Percentiles rank a stretch among this genome's conserved stretches.
Conservation (phyloP, 2,797 vertebrate species). For the Sebastes iracundus region DNA sequence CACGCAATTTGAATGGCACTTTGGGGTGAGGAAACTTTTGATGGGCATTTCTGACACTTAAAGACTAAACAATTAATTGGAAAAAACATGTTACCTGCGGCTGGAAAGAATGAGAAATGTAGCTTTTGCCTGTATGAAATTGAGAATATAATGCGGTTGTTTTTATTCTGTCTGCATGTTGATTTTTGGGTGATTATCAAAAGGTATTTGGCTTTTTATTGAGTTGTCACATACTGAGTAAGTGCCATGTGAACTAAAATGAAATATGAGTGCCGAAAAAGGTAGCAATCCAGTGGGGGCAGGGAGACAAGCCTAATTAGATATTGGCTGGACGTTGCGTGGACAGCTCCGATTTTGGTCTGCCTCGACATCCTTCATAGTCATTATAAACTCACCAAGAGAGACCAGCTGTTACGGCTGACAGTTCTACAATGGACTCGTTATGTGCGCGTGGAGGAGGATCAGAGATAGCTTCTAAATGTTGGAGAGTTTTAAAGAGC, state of each 20-base stretch:
- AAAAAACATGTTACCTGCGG: not conserved
- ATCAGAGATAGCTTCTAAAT: conserved; percentile 34
- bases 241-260: conserved; percentile 1
- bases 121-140: not conserved
- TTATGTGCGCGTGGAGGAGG: conserved; percentile 15
- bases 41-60: not conserved
- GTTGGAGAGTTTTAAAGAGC: conserved; percentile 44
- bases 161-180: not conserved
- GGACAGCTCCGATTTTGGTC: conserved; percentile 40
- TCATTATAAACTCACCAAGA: conserved; percentile 60
- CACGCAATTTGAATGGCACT: not conserved
- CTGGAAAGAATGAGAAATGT: not conserved
- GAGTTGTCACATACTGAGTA: not conserved
- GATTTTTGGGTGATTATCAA: not conserved
- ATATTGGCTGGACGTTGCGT: conserved; percentile 36
- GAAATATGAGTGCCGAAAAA: conserved; percentile 9
- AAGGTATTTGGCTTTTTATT: not conserved
- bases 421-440: conserved; percentile 43
- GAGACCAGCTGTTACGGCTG: conserved; percentile 47
- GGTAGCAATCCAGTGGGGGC: conserved; percentile 28
- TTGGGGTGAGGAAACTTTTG: not conserved
- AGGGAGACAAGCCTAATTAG: conserved; percentile 45
- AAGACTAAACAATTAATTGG: not conserved
- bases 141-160: not conserved
- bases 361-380: conserved; percentile 53